These are phyloP conservation scores for Schizopygopsis pylzovi DNA, from an alignment of 2,797 vertebrate species.

Conservation along the genomic window DNA sequence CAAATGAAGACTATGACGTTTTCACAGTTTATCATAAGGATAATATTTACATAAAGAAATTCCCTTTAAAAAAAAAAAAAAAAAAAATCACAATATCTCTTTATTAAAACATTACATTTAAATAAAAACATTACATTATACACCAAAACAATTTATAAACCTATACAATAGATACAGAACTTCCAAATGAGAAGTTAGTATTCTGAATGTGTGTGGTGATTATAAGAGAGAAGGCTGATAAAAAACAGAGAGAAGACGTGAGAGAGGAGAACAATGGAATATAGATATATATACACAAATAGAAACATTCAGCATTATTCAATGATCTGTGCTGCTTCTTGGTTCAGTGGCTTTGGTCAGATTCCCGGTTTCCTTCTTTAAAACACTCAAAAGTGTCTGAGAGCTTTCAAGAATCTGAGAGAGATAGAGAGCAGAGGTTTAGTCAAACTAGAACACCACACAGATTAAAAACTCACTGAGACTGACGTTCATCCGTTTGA, in stretches of 20 bases:
- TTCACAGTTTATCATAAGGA: conserved; percentile 5
- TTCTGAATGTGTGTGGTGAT: conserved; percentile 10
- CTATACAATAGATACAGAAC: conserved; percentile 39
- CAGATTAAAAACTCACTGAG: background rate
- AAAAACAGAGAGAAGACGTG: background rate
- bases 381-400: conserved; percentile 86
- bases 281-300: background rate
- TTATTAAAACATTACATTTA: conserved; percentile 69
- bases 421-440: background rate
- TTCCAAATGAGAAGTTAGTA: conserved; percentile 13
- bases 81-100: conserved; percentile 56
- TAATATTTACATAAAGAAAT: background rate
- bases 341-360: conserved; percentile 81
- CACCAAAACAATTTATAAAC: conserved; percentile 45
- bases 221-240: conserved; percentile 22
- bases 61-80: background rate
- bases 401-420: conserved; percentile 92
- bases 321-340: conserved; percentile 64
- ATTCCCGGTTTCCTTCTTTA: conserved; percentile 87
- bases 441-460: background rate
- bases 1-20: conserved; percentile 64
- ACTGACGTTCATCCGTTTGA: background rate
- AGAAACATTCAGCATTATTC: conserved; percentile 26
- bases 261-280: background rate
- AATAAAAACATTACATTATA: conserved; percentile 48